Conservation (phyloP, 2,888 invertebrate genomes). For the Zygogramma bicolorata region DNA sequence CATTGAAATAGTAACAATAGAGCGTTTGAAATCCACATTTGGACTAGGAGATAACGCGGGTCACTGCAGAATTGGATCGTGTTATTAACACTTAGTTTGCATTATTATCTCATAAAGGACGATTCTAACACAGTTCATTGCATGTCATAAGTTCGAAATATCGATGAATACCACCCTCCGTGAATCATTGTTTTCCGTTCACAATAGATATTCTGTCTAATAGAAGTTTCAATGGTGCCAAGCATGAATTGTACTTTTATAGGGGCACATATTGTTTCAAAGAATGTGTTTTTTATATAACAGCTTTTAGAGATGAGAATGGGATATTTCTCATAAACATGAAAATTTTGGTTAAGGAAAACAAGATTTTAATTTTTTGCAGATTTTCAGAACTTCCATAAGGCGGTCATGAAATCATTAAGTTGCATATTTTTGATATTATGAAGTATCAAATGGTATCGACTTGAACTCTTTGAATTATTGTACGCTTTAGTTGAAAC, state of each 20-base stretch:
- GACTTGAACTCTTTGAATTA: too few relatives aligned
- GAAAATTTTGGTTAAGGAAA: too few relatives aligned
- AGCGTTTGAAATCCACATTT: background rate
- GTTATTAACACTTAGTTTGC: background rate
- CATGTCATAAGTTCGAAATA: background rate
- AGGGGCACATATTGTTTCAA: background rate
- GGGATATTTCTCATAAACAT: too few relatives aligned
- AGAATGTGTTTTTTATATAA: background rate
- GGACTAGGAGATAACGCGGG: background rate
- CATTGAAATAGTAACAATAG: background rate
- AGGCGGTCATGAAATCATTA: too few relatives aligned
- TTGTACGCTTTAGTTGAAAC: too few relatives aligned
- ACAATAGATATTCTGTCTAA: constrained; percentile 25
- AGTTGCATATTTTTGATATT: too few relatives aligned
- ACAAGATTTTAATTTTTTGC: too few relatives aligned
- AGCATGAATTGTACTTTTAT: background rate
- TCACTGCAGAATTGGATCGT: background rate
- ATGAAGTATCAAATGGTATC: too few relatives aligned
- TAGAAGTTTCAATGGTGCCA: constrained; percentile 19
- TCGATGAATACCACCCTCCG: background rate
- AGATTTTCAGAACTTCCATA: too few relatives aligned
- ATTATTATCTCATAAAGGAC: background rate
- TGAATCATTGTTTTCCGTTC: constrained; percentile 34
- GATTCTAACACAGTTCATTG: background rate
- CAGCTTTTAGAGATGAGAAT: too few relatives aligned